A percentile compares a stretch with the other conserved stretches of the same genome.
Evolutionary conservation across 2,888 invertebrate genomes (phyloP).

Genomic region (Autographa gamma): DNA sequence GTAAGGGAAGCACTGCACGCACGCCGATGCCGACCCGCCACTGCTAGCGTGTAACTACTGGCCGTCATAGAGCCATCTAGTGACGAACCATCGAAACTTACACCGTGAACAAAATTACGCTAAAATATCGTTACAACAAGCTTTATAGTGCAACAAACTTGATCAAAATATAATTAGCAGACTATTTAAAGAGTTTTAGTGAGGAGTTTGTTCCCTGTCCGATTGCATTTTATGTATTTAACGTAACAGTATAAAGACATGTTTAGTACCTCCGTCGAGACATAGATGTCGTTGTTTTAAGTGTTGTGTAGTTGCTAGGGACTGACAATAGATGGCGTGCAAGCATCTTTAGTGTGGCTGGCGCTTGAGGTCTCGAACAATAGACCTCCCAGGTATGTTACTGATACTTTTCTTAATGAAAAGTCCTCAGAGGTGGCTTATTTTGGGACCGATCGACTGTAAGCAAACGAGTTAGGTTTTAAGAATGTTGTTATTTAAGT

Average conservation of each 20-base stretch:
- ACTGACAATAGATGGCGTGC: not conserved
- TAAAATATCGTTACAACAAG: not conserved
- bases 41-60: too few species aligned
- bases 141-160: not conserved
- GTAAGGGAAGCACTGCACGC: conserved; percentile 79
- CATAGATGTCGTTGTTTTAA: not conserved
- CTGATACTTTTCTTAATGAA: conserved; percentile 1
- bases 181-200: not conserved
- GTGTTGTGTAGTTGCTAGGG: not conserved
- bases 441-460: not conserved
- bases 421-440: not conserved
- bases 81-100: not conserved
- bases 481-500: not conserved
- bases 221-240: conserved; percentile 4
- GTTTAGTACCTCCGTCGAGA: conserved; percentile 2
- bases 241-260: conserved; percentile 3
- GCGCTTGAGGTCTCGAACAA: not conserved
- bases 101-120: not conserved
- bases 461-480: not conserved
- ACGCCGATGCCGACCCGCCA: conserved; percentile 49
- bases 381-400: not conserved
- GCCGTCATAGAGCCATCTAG: not conserved
- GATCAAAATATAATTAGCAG: not conserved
- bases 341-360: not conserved
- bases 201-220: not conserved